phyloP scores from a whole-genome alignment of 2,797 vertebrate genomes.

The Pipistrellus kuhlii region DNA sequence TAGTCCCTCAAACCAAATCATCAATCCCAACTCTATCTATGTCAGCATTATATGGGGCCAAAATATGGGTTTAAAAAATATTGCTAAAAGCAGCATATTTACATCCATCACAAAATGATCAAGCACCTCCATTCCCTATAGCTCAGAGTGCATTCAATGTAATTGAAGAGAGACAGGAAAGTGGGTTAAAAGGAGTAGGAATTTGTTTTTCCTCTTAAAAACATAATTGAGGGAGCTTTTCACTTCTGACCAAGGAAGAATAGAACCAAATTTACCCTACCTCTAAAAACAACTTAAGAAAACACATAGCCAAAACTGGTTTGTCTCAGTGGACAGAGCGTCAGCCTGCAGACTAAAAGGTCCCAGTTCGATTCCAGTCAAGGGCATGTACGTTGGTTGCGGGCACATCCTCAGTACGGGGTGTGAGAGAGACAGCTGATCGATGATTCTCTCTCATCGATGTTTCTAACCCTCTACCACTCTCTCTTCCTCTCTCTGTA shows the following conservation, averaged over 20 bases:
- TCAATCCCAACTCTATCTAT: conserved; percentile 11
- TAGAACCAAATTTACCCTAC: background rate
- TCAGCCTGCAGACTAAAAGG: no score
- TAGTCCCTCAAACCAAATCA: conserved; percentile 31
- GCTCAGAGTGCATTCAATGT: background rate
- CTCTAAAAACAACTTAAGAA: background rate
- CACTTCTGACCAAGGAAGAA: background rate
- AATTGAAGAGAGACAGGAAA: conserved; percentile 13
- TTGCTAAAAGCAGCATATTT: conserved; percentile 45
- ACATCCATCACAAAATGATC: conserved; percentile 43
- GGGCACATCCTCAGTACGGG: no score
- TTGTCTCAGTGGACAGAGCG: no score
- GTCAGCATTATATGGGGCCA: background rate
- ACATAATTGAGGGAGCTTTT: background rate
- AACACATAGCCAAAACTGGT: background rate
- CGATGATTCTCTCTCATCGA: no score
- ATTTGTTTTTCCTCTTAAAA: background rate
- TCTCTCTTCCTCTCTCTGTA: no score
- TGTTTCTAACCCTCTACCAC: no score
- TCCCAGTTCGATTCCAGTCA: no score
- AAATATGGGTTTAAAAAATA: background rate
- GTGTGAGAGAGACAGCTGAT: no score
- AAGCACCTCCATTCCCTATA: background rate
- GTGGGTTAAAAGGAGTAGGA: conserved; percentile 5
- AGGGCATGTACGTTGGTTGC: no score